Base-by-base conservation (phyloP, 2,888 invertebrate species). In the Drosophila formosana region DNA sequence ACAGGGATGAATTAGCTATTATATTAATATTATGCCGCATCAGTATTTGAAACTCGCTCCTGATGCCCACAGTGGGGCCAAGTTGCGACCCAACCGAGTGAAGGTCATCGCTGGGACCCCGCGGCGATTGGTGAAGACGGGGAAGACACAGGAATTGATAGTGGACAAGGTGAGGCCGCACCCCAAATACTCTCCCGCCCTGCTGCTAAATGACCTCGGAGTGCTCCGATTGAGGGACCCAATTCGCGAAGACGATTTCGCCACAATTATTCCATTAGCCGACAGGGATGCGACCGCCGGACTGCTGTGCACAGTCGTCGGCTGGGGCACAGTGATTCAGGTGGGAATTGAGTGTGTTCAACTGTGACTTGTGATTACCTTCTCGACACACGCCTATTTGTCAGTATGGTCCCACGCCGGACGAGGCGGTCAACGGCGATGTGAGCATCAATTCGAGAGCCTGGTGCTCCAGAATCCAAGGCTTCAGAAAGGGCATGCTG, bases 311-410 rank as follows among this genome's bases (percentile, higher is more conserved):
- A 80, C 76, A 3, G 69, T 79, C 4, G 34, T 85, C 0, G 89
- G 89, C 37, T 89, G 89, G 89, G 89, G 89, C 6, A 72, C 78
- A 3, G 53, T 89, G 4, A 70, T 85, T 4, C 63, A 78, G 69
- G 88, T 89, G 47, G 23, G 41, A 5, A 28, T 37, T 6, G 11
- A 11, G 4, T 25, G 3, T 23, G 4, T 28, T 39, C 7, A 9
- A 37, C 6, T 37, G 3, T 9, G 4, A 8, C 11, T n/a, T 43
- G 1, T 32, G 7, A 9, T 8, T 8, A 13, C 43, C 43, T 4
- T 11, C 28, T 49, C 1, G 0, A 9, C 18, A 4, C 18, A 18
- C 18, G 18, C 18, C 28, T 1, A 11, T 7, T 4, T 32, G 3
- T n/a, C n/a, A 88, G 88, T 66, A 1, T 25, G 84, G 84, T 0